phyloP scores from a whole-genome alignment of 2,888 invertebrate species.

The Trachelus stipa region DNA sequence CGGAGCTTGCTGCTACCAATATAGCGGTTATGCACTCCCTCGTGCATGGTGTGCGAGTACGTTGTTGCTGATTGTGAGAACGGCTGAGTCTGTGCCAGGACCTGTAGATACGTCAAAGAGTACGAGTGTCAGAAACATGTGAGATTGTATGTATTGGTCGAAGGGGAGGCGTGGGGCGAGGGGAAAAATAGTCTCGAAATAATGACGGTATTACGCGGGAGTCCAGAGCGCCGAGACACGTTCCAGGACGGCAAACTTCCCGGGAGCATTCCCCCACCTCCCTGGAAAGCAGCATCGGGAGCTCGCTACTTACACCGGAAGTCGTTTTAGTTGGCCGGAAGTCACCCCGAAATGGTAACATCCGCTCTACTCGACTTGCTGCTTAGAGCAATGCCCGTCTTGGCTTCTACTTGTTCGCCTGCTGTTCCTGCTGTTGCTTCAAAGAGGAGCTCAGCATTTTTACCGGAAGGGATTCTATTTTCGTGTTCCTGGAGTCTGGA shows the following conservation, averaged over 20 bases:
- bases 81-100: no score
- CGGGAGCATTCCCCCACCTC: no score
- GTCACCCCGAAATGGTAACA: constrained; percentile 43
- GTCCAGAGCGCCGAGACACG: no score
- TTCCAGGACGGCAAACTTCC: no score
- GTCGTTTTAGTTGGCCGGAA: constrained; percentile 39
- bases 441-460: constrained; percentile 21
- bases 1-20: constrained; percentile 16
- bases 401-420: constrained; percentile 14
- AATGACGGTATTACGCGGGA: no score
- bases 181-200: no score
- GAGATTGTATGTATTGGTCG: no score
- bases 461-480: constrained; percentile 33
- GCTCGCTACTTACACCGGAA: constrained; percentile 28
- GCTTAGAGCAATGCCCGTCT: constrained; percentile 8
- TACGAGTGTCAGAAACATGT: no score
- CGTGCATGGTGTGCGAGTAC: constrained; percentile 25
- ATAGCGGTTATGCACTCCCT: constrained; percentile 31
- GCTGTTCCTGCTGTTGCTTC: constrained; percentile 18
- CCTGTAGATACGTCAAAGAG: no score
- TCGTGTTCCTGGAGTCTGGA: constrained; percentile 28
- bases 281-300: no score
- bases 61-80: constrained; percentile 5
- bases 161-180: no score
- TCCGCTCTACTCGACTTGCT: constrained; percentile 25